Base-by-base conservation (phyloP, 2,113 vertebrate genomes). In the Boleophthalmus pectinirostris region DNA sequence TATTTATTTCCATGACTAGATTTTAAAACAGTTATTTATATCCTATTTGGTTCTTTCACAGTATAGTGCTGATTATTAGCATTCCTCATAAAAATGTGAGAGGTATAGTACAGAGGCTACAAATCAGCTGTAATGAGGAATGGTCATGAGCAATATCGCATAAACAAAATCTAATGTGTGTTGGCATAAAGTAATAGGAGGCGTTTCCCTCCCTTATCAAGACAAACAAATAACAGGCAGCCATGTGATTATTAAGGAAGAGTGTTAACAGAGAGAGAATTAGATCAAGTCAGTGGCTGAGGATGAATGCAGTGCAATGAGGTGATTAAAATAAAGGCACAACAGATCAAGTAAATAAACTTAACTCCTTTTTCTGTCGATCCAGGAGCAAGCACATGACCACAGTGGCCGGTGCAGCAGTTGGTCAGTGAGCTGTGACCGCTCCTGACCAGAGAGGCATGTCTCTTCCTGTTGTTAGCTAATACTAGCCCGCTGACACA, bases 401-500 rank as follows among this genome's bases (percentile, higher is more conserved):
- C 53, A 47, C 73, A 25, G 67, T 33, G n/a, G 73, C 71, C 68
- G 0, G 67, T 45, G 75, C 6, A 23, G 38, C 38, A 53, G 74
- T 63, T 69, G n/a, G 66, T 74, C 70, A 35, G 71, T 38, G 33
- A 61, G 76, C 69, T 33, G 12, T 14, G 3, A 20, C 66, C 18
- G 68, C 80, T 29, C 66, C 70, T 82, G 24, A 35, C 23, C 63
- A 73, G 68, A 73, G 68, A 45, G 77, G 60, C 49, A 47, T 49
- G 72, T 56, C 78, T 74, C 82, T 13, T 45, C 74, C 71, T 68
- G 79, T 79, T 84, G 79, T 79, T 76, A 81, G 85, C 78, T 78
- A 74, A 80, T 73, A 74, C 61, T 8, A 76, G 69, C 68, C 65
- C 61, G 72, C 79, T 80, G 88, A 89, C 91, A 90, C 89, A 92